Evolutionary conservation across 2,888 invertebrate genomes (phyloP).

Genomic region (Chrysodeixis includens): DNA sequence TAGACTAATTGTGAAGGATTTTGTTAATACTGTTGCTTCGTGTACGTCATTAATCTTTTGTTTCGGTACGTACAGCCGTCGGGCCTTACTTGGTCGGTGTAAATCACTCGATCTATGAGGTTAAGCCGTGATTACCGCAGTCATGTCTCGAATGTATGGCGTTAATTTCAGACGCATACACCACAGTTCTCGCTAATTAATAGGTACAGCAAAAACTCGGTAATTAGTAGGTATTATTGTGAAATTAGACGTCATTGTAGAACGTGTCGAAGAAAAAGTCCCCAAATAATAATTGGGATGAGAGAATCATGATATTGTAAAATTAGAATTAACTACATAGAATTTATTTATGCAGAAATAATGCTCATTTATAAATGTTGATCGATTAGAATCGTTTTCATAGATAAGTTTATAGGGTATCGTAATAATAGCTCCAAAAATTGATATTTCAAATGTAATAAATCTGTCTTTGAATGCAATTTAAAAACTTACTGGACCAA

Average conservation of each 20-base stretch:
- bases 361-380: no score
- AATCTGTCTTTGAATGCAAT: neutral
- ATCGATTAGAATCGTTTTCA: no score
- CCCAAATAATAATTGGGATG: no score
- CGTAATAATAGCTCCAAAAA: no score
- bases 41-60: constrained; percentile 1
- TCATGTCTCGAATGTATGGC: constrained; percentile 2
- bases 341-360: no score
- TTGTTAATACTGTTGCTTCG: neutral
- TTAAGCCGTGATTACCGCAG: constrained; percentile 4
- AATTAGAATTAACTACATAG: no score
- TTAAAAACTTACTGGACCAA: neutral
- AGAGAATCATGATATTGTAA: no score
- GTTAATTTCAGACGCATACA: constrained; percentile 1
- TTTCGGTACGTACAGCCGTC: constrained; percentile 4
- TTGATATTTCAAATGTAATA: no score
- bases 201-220: neutral
- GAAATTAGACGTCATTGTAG: no score
- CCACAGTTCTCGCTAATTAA: neutral
- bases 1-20: neutral
- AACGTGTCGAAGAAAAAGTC: no score
- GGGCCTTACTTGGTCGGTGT: constrained; percentile 1
- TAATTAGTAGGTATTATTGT: no score
- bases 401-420: no score
- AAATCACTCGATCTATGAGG: constrained; percentile 4